These are phyloP conservation scores for Sapajus apella DNA, from an alignment of 2,113 vertebrate species.

Conservation along the genomic window DNA sequence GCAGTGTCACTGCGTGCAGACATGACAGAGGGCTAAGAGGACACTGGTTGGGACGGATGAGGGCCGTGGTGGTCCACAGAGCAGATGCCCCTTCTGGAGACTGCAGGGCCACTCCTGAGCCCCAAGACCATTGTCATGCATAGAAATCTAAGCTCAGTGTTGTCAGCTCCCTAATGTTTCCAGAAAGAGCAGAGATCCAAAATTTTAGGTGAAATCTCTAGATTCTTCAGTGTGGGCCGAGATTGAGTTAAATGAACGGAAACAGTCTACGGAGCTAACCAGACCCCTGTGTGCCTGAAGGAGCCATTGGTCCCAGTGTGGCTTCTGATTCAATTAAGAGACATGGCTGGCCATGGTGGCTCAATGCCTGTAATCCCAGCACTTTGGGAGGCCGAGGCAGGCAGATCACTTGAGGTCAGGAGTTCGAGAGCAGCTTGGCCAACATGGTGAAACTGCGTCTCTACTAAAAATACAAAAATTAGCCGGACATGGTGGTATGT, in stretches of 20 bases:
- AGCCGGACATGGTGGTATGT: rapidly evolving
- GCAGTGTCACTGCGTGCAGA: no score
- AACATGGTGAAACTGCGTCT: no score
- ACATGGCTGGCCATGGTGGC: no score
- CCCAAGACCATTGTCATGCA: rapidly evolving
- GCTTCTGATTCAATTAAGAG: no score
- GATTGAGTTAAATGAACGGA: background rate
- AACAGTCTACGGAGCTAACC: background rate
- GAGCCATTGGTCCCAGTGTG: background rate
- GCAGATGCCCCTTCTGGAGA: background rate
- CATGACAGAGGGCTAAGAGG: rapidly evolving
- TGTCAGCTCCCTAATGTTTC: background rate
- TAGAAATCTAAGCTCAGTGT: background rate
- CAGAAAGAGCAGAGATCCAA: background rate
- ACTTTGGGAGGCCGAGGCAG: no score
- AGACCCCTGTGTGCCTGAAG: background rate
- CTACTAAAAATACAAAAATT: no score
- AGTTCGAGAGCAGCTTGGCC: no score
- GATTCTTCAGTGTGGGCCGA: background rate
- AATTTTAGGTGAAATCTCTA: background rate
- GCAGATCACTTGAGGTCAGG: no score
- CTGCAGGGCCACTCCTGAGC: background rate
- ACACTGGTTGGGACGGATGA: background rate
- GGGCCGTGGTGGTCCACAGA: background rate
- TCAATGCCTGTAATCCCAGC: no score